Base-by-base conservation (phyloP, 30 jellyfish, hydroid and myxozoan genomes). In the Sanderia malayensis region DNA sequence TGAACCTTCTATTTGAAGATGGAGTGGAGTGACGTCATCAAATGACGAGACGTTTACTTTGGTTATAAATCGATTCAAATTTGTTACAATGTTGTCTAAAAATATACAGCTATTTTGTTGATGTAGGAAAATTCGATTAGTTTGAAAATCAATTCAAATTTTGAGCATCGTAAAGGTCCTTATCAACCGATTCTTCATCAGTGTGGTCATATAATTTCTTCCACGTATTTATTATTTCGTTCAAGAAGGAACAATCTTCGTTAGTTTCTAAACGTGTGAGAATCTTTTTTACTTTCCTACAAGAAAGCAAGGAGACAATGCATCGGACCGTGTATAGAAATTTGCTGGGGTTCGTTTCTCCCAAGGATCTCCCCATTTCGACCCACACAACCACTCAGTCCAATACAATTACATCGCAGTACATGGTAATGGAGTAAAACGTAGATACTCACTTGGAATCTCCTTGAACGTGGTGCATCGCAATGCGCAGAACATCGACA, bases 1-100 rank as follows among this genome's bases (percentile, higher is more conserved):
- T 82, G 17, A 79, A 79, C 58, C 60, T 89, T 17, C 76, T 89
- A 8, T 82, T 81, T 70, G 97, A 75, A 67, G 97, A 88, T 29
- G 76, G 26, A 30, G 0, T 72, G 59, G 32, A 49, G 26, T 60
- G 52, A 49, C 24, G n/a, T n/a, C n/a, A n/a, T n/a, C n/a, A n/a
- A n/a, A n/a, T n/a, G n/a, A n/a, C n/a, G n/a, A n/a, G 44, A 62
- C 30, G 25, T 13, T 4, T 13, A 69, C 44, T 2, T 69, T 19
- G 21, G 26, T 27, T 0, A 65, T 73, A 37, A 37, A 37, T 37
- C 6, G 6, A 13, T 37, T 37, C 6, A 37, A 13, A 37, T 13
- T 37, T 13, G 52, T 37, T 6, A 37, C 13, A 37, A 37, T 37
- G 6, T 37, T 37, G 10, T 37, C 52, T 37, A 37, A 37, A 37